A percentile compares a stretch with the other conserved stretches of the same genome.
Evolutionary conservation across 2,113 vertebrate genomes (phyloP).

Genomic region (Sebastes fasciatus): DNA sequence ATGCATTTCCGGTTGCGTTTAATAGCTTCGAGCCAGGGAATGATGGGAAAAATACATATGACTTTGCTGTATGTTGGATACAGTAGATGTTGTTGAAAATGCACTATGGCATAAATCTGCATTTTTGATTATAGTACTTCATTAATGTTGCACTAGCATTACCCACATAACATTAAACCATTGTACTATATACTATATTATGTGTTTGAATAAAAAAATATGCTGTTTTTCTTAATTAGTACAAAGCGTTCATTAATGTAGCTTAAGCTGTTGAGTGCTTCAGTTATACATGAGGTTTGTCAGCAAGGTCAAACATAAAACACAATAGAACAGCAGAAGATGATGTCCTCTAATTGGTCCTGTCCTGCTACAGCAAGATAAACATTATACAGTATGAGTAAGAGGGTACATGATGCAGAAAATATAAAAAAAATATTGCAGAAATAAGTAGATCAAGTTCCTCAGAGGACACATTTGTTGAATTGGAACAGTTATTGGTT

Average conservation of each 20-base stretch:
- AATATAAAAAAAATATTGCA: neutral
- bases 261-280: neutral
- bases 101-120: neutral
- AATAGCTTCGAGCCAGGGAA: neutral
- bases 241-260: neutral
- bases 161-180: neutral
- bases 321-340: neutral
- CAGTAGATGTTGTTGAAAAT: neutral
- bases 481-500: neutral
- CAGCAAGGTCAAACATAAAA: constrained; percentile 13
- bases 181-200: neutral
- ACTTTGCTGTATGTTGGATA: neutral
- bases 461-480: neutral
- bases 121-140: neutral
- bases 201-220: neutral
- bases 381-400: neutral
- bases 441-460: neutral
- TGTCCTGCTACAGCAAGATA: neutral
- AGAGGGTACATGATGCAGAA: neutral
- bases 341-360: constrained; percentile 12
- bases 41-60: neutral
- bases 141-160: neutral
- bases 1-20: constrained; percentile 1
- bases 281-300: neutral
- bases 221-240: neutral